Evolutionary conservation across 2,888 invertebrate genomes (phyloP).

Genomic region (Eulithis prunata): DNA sequence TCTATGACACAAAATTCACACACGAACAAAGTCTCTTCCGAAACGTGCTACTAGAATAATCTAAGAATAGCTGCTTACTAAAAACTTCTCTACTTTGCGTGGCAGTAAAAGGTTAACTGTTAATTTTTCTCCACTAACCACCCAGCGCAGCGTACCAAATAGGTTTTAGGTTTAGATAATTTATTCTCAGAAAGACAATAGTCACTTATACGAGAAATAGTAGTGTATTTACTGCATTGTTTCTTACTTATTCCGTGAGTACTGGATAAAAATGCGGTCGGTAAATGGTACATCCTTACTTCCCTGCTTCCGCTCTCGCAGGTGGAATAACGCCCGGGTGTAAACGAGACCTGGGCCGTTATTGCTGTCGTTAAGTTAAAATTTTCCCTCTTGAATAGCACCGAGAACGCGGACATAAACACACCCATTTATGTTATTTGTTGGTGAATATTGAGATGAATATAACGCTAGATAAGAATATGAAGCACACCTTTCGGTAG

Average conservation of each 20-base stretch:
- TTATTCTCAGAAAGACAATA: too few relatives aligned
- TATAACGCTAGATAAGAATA: constrained; percentile 39
- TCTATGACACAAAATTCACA: too few relatives aligned
- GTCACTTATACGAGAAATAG: too few relatives aligned
- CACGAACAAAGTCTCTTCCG: too few relatives aligned
- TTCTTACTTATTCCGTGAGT: constrained; percentile 8
- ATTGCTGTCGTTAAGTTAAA: constrained; percentile 76
- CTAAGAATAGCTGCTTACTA: too few relatives aligned
- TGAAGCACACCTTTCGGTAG: background rate
- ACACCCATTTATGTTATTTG: constrained; percentile 68
- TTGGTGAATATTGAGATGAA: constrained; percentile 62
- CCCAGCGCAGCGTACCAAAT: too few relatives aligned
- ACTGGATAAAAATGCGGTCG: constrained; percentile 55
- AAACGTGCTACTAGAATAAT: too few relatives aligned
- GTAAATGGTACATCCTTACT: constrained; percentile 47
- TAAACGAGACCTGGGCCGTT: constrained; percentile 70
- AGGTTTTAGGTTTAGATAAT: too few relatives aligned
- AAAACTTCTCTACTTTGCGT: too few relatives aligned
- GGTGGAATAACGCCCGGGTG: constrained; percentile 67
- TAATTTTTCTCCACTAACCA: too few relatives aligned
- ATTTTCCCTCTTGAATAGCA: constrained; percentile 71
- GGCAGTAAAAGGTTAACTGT: too few relatives aligned
- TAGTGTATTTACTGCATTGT: constrained; percentile 6
- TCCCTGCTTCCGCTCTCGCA: constrained; percentile 66
- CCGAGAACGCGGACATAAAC: constrained; percentile 68